phyloP scores from a whole-genome alignment of 2,888 invertebrate species.

The Torymus tubicola region DNA sequence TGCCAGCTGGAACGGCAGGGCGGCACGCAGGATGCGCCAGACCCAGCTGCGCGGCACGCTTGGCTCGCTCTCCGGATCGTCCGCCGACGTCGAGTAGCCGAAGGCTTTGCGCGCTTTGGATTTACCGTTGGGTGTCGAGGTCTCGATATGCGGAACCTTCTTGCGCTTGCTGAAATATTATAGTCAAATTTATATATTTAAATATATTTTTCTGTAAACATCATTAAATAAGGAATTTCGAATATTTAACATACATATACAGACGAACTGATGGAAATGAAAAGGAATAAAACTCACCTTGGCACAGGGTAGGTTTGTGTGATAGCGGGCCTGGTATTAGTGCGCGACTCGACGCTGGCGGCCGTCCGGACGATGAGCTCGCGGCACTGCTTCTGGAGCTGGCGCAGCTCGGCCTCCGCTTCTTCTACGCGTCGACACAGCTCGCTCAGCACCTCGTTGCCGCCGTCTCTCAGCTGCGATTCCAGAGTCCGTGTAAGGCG shows the following conservation, averaged over 20 bases:
- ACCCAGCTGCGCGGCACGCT: constrained; percentile 81
- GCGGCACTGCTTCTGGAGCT: constrained; percentile 84
- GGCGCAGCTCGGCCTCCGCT: constrained; percentile 84
- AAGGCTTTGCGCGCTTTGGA: no score
- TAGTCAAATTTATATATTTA: no score
- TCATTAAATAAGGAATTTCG: no score
- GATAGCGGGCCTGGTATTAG: constrained; percentile 58
- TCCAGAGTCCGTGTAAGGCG: constrained; percentile 83
- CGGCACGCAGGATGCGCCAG: constrained; percentile 84
- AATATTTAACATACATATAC: no score
- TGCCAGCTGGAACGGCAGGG: constrained; percentile 87
- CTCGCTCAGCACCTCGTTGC: constrained; percentile 81
- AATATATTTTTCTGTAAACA: no score
- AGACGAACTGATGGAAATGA: constrained; percentile 1
- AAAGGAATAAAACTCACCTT: constrained; percentile 64
- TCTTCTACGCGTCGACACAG: constrained; percentile 85
- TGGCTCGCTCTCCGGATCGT: constrained; percentile 77
- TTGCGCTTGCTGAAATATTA: constrained; percentile 67
- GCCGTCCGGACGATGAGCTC: constrained; percentile 80
- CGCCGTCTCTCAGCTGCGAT: constrained; percentile 78
- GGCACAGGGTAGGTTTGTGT: constrained; percentile 59
- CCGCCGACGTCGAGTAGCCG: constrained; percentile 76
- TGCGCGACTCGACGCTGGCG: constrained; percentile 75
- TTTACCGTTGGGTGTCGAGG: not conserved
- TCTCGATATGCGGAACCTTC: constrained; percentile 59